Evolutionary conservation across 1,140 invertebrate species (phyloP).

Genomic region (Apis dorsata): DNA sequence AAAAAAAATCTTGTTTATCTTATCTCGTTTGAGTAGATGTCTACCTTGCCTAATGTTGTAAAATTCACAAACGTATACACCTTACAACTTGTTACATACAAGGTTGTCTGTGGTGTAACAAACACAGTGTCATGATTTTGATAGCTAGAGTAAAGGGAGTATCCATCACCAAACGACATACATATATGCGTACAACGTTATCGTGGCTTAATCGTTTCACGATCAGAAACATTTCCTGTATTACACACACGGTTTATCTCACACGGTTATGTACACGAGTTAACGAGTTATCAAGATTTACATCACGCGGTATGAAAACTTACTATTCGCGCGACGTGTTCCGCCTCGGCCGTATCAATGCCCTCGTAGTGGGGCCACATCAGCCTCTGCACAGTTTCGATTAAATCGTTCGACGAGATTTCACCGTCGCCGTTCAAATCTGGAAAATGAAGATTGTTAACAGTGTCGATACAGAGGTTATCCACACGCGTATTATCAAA

Average conservation of each 20-base stretch:
- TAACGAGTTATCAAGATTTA: background rate
- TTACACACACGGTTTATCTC: background rate
- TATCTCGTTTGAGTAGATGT: too few relatives aligned
- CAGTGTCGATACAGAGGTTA: constrained; percentile 5
- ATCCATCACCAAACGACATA: too few relatives aligned
- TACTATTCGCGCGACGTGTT: constrained; percentile 66
- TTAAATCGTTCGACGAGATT: constrained; percentile 81
- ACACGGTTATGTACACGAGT: constrained; percentile 7
- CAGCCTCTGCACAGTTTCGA: constrained; percentile 79
- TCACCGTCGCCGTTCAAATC: constrained; percentile 83
- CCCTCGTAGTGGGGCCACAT: constrained; percentile 61
- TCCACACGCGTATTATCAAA: background rate
- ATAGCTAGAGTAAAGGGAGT: too few relatives aligned
- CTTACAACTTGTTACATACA: too few relatives aligned
- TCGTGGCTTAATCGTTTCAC: background rate
- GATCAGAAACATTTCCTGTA: constrained; percentile 11
- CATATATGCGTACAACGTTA: too few relatives aligned
- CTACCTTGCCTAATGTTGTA: too few relatives aligned
- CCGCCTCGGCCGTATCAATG: constrained; percentile 53
- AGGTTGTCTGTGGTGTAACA: too few relatives aligned
- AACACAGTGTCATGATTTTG: too few relatives aligned
- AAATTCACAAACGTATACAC: too few relatives aligned
- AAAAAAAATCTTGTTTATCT: too few relatives aligned
- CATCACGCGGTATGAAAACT: constrained; percentile 13
- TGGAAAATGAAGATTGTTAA: constrained; percentile 70